Base-by-base conservation (phyloP, 2,888 invertebrate genomes). In the Carabus problematicus region DNA sequence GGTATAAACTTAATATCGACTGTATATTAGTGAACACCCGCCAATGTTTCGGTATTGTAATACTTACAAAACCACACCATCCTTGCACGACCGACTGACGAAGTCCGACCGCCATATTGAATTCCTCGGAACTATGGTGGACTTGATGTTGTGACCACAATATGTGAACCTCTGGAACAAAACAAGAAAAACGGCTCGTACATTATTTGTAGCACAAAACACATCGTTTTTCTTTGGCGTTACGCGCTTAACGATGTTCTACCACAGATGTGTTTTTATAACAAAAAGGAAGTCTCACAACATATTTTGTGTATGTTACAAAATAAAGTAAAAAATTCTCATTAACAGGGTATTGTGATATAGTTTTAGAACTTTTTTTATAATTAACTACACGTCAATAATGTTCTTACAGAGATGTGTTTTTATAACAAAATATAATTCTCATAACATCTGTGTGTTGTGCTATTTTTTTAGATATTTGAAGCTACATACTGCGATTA, bases 61-160 rank as follows among this genome's bases (percentile, higher is more conserved):
- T 76, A 89, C 90, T 89, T 84, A 92, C 92, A 81, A 91, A 91
- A 76, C 90, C 90, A 78, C 91, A 90, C 88, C 91, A 92, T 68
- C 91, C 90, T 78, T 94, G 94, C 58, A 94, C 80, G 1, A 91
- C 80, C 0, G 93, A 92, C 79, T 95, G 94, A 49, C 95, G 82
- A 62, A 94, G 84, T 0, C 94, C 94, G 4, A 94, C 93, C 1
- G 91, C 89, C 80, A 94, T 85, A 82, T 94, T 95, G 83, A 92
- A 94, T 80, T 94, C 94, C 80, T 95, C 95, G 1, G 94, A 93
- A 72, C 93, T 94, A 76, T 95, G 95, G 78, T 95, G 95, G 0
- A 95, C 94, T 79, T 95, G 94, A 80, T 95, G 95, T 75, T 93
- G 91, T 0, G 93, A 92, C 95, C 95, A 95, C 54, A 95, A 82